Percentiles rank a stretch among this genome's conserved stretches.
Conservation (phyloP, 2,888 invertebrate species). For the Kryphioiulus occultus region DNA sequence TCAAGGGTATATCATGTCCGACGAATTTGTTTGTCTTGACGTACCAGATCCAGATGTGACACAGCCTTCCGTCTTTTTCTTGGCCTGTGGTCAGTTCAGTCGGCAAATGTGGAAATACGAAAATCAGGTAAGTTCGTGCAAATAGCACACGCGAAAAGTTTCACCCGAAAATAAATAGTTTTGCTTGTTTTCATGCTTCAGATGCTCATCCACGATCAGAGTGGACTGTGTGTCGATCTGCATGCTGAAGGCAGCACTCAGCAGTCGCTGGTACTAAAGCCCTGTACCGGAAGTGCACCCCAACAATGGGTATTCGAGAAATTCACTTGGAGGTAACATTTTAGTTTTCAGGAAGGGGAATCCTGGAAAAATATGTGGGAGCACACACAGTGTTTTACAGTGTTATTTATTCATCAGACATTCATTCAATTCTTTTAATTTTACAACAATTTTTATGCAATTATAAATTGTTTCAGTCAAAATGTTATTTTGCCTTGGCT, state of each 20-base stretch:
- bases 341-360: no score
- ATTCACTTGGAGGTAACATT: not conserved
- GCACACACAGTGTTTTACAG: no score
- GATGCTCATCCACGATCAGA: not conserved
- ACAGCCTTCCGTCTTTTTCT: conserved; percentile 69
- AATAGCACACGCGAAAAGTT: no score
- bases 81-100: conserved; percentile 73
- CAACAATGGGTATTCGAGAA: not conserved
- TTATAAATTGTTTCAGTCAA: no score
- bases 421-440: no score
- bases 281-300: not conserved
- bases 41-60: conserved; percentile 68
- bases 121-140: conserved; percentile 55
- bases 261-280: not conserved
- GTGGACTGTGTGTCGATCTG: not conserved
- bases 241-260: not conserved
- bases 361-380: no score
- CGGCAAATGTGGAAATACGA: conserved; percentile 77
- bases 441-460: no score
- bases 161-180: no score
- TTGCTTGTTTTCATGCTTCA: not conserved
- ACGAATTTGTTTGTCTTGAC: conserved; percentile 86
- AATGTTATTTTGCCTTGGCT: no score
- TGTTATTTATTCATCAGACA: no score
- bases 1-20: conserved; percentile 78